Evolutionary conservation across 2,113 vertebrate species (phyloP).

Genomic region (Dascyllus trimaculatus): DNA sequence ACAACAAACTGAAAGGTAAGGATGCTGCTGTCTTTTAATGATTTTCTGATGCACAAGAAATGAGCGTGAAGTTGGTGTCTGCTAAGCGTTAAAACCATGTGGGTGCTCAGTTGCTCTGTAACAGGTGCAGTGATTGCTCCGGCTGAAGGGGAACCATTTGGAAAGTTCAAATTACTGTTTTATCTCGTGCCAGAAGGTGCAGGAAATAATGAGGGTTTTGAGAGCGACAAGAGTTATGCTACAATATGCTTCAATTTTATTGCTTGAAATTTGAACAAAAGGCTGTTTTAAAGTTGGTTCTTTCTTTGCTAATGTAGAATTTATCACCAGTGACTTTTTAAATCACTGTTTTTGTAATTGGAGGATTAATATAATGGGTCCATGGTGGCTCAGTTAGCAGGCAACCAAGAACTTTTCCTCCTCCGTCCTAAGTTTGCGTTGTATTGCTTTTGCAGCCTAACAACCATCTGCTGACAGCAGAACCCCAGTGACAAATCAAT

Average conservation of each 20-base stretch:
- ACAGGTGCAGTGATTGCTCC: neutral
- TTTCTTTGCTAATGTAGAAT: neutral
- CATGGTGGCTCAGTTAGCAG: neutral
- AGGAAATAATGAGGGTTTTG: too few species aligned
- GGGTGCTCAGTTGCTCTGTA: neutral
- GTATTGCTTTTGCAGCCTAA: neutral
- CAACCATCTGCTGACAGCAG: conserved; percentile 31
- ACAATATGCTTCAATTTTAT: conserved; percentile 1
- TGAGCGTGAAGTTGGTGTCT: too few species aligned
- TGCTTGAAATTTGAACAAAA: conserved; percentile 8
- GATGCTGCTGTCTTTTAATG: neutral
- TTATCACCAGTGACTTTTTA: neutral
- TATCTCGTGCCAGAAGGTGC: conserved; percentile 12
- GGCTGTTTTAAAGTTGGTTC: neutral
- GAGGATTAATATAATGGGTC: conserved; percentile 5
- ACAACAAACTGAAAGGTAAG: conserved; percentile 99
- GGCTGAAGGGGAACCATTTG: neutral
- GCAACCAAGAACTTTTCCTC: neutral
- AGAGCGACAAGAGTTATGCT: too few species aligned
- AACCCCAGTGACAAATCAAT: conserved; percentile 31
- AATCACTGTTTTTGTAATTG: neutral
- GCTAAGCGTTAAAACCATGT: too few species aligned
- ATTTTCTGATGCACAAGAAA: too few species aligned
- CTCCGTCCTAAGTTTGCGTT: neutral
- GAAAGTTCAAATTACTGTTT: conserved; percentile 13